Conservation (phyloP, 2,888 invertebrate species). For the Furcula furcula region DNA sequence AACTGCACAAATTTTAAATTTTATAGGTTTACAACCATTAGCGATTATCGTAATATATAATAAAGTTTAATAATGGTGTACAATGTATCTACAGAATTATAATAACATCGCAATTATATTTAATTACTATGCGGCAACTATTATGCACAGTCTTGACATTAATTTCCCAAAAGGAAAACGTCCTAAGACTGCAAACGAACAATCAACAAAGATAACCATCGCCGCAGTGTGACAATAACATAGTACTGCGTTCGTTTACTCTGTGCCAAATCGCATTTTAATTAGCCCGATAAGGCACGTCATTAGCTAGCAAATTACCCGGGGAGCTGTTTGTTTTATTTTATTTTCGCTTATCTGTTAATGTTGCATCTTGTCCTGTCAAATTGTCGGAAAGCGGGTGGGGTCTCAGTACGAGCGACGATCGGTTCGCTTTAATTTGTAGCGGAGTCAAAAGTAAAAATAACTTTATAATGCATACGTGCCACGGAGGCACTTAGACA, state of each 20-base stretch:
- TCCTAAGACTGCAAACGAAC: conserved; percentile 22
- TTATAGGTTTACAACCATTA: too few species aligned
- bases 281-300: conserved; percentile 70
- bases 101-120: conserved; percentile 26
- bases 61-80: conserved; percentile 20
- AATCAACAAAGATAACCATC: conserved; percentile 62
- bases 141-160: conserved; percentile 43
- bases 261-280: conserved; percentile 78
- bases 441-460: too few species aligned
- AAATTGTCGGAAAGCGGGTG: conserved; percentile 56
- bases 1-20: too few species aligned
- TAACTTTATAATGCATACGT: too few species aligned
- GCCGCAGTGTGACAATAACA: conserved; percentile 59
- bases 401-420: conserved; percentile 19
- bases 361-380: conserved; percentile 66
- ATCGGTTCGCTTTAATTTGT: too few species aligned
- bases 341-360: conserved; percentile 69
- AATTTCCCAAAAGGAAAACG: conserved; percentile 34
- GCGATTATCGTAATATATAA: not conserved
- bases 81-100: conserved; percentile 26
- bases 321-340: conserved; percentile 66
- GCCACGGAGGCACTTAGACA: too few species aligned
- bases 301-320: conserved; percentile 76
- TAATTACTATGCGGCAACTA: conserved; percentile 28
- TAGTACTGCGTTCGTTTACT: conserved; percentile 32